Evolutionary conservation across 2,113 vertebrate species (phyloP), one percentile per base, ranked within the genome.

Genomic region (Sialia sialis): DNA sequence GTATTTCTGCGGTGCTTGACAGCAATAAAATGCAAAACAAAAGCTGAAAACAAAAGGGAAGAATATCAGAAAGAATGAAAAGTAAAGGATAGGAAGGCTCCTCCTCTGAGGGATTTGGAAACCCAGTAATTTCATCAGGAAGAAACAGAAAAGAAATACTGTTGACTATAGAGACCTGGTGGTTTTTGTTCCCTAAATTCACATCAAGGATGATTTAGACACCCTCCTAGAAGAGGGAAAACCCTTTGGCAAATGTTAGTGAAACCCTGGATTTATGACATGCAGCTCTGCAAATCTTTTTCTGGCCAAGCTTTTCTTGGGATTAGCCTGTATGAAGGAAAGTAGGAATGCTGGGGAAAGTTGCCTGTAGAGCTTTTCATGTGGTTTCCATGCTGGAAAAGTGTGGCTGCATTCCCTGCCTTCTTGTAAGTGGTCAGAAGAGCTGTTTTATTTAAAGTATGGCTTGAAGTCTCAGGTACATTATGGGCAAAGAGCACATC

Each of bases 191-290:
- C 87, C 78, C 54, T 91, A 83, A 66, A 41, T 30, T 46, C 41
- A 72, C 87, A 76, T 66, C 62, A 83, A 87, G 49, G 78, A 73
- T 90, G 94, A 83, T 95, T 96, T 26, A 46, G 82, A 81, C 90
- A 94, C 52, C 58, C 78, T 91, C 69, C 80, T 72, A 69, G 60
- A 90, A 90, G 56, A 93, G 70, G 80, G 64, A 93, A 96, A 94
- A 89, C 93, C 85, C 82, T 94, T 94, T 66, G 91, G 84, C 34
- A 11, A 79, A 87, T 51, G 66, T 82, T 83, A 62, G 58, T 36
- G 69, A 91, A 96, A 96, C 78, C 41, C 84, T 91, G 95, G 96
- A 96, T 97, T 97, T 97, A 96, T 10, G 67, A 86, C 60, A 79
- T 38, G 38, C 54, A 84, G 77, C 79, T 92, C 89, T 86, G 89